Evolutionary conservation across 2,113 vertebrate genomes (phyloP).

Genomic region (Zapus hudsonius): DNA sequence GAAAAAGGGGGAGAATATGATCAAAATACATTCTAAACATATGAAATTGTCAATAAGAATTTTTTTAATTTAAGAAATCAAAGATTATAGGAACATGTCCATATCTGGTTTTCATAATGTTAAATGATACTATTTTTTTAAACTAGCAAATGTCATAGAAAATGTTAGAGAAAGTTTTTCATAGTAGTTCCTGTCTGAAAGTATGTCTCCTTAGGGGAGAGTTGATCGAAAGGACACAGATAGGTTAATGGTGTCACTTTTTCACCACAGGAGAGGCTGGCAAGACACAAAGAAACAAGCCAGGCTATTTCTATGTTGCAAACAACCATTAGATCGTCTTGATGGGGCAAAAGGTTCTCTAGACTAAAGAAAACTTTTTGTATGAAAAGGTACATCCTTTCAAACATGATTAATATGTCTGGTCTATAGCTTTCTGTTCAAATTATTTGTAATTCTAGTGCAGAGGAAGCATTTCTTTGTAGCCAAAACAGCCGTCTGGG

Average conservation of each 20-base stretch:
- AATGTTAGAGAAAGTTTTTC: not conserved
- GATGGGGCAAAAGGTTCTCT: not conserved
- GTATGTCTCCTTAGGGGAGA: not conserved
- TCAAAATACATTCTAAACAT: no score
- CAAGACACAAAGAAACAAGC: not conserved
- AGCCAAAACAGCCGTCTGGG: slow-evolving; percentile 75
- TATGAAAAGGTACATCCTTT: slow-evolving; percentile 79
- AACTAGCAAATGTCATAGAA: not conserved
- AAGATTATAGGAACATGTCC: not conserved
- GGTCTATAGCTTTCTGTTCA: slow-evolving; percentile 78
- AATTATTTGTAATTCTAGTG: slow-evolving; percentile 79
- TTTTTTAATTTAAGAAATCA: not conserved
- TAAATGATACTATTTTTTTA: not conserved
- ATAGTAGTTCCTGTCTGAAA: not conserved
- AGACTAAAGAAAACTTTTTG: slow-evolving; percentile 50
- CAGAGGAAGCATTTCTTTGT: slow-evolving; percentile 75
- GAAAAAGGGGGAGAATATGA: no score
- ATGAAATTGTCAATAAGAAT: no score
- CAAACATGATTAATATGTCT: slow-evolving; percentile 80
- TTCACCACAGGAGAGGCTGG: not conserved
- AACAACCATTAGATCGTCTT: not conserved
- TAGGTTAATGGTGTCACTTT: not conserved
- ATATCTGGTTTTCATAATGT: not conserved
- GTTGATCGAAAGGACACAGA: not conserved
- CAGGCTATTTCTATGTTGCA: no score